Base-by-base conservation (phyloP, 1,140 invertebrate genomes). In the Mamestra configurata region DNA sequence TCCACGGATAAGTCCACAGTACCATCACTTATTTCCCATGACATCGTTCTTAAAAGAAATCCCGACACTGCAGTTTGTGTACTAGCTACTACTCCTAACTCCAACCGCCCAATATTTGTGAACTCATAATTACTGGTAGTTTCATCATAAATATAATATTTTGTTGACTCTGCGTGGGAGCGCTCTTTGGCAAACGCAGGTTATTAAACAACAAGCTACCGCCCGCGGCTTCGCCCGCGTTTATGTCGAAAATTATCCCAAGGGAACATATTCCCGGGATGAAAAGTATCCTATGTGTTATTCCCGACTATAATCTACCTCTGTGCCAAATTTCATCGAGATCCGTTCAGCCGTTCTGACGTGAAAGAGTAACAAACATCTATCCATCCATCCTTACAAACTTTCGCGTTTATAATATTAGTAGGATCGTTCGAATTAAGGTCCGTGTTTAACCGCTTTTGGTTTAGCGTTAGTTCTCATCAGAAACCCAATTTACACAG, bases 111-210 rank as follows among this genome's bases (percentile, higher is more conserved):
- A 66, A 64, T 64, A 40, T 66, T 40, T 66, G 35, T 43, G 35
- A 66, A 66, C 61, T 66, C 61, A 66, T 66, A 66, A 66, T 66
- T 40, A 66, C 35, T 8, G 1, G n/a, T 37, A 66, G 61, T 22
- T 66, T 66, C 35, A 66, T 66, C 35, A 40, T 66, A 66, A 66
- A 66, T 66, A 66, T 66, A 59, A 59, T 59, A 66, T 40, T 40
- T 43, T 66, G 61, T 40, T 40, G 35, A 66, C 35, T 37, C n/a
- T 66, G 35, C 61, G n/a, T 66, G 18, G 22, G 18, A 18, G 59
- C 3, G 31, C 40, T 43, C 15, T 49, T 22, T 40, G 22, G 53
- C 11, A 57, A 57, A 27, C 22, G 53, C 22, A 11, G 53, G 53
- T 57, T 57, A 57, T 22, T 8, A 15, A 22, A 55, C 20, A n/a